Conservation (phyloP, 2,113 vertebrate species). For the Tricholaema leucomelas region DNA sequence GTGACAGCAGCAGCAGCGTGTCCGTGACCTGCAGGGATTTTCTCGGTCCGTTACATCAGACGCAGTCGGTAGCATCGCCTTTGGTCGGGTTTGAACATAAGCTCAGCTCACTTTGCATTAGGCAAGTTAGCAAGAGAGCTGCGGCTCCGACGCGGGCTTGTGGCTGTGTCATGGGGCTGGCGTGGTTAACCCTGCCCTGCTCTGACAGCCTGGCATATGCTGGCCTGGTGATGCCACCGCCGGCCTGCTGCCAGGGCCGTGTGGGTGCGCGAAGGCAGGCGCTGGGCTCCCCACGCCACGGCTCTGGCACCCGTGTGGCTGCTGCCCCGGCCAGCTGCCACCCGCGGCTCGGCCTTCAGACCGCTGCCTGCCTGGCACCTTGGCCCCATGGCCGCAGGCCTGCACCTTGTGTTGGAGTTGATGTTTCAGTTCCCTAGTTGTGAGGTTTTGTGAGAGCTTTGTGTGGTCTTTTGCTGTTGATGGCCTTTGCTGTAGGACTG, state of each 20-base stretch:
- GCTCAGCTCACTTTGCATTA: background rate
- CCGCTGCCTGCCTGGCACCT: fast-evolving
- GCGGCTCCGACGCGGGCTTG: background rate
- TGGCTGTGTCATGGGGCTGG: background rate
- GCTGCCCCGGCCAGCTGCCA: fast-evolving
- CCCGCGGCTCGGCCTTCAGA: background rate
- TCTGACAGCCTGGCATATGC: background rate
- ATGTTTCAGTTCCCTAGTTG: background rate
- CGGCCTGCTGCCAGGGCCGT: background rate
- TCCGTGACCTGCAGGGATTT: background rate
- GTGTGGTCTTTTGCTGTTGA: background rate
- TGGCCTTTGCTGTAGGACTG: background rate
- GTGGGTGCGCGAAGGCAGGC: background rate
- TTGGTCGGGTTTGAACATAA: background rate
- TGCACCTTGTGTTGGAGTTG: background rate
- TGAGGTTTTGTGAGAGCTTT: background rate
- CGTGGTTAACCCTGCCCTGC: background rate
- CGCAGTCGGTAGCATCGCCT: background rate
- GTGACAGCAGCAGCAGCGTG: background rate
- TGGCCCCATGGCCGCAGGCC: background rate
- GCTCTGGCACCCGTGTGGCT: background rate
- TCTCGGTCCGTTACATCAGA: background rate
- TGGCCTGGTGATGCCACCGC: background rate
- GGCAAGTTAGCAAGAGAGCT: too few species aligned
- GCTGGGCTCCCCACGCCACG: background rate